Evolutionary conservation across 2,797 vertebrate species (phyloP).

Genomic region (Taeniopygia guttata): DNA sequence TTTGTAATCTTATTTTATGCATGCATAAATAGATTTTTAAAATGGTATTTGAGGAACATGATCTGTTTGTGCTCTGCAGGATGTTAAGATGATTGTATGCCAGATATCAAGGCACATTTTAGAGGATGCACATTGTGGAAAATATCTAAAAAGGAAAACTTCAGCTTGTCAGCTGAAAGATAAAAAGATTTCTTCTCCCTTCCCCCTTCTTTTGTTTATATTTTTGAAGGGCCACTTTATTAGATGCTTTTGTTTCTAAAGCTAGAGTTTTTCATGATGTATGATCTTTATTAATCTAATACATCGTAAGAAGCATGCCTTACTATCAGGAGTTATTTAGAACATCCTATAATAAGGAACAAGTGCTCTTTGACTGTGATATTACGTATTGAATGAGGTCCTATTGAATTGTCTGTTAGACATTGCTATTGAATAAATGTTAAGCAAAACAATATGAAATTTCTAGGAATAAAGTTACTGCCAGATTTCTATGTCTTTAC

Average conservation of each 20-base stretch:
- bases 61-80: not conserved
- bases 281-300: not conserved
- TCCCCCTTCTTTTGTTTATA: not conserved
- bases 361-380: not conserved
- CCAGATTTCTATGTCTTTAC: not conserved
- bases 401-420: not conserved
- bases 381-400: not conserved
- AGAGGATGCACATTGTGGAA: constrained; percentile 29
- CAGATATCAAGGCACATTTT: not conserved
- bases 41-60: not conserved
- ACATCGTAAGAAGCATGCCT: not conserved
- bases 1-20: not conserved
- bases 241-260: not conserved
- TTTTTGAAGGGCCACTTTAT: not conserved
- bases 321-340: not conserved
- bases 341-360: not conserved
- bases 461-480: not conserved
- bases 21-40: not conserved
- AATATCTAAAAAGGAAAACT: constrained; percentile 13
- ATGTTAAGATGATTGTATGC: not conserved
- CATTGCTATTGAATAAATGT: not conserved
- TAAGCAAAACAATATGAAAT: not conserved
- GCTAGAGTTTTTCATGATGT: not conserved
- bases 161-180: not conserved
- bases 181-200: not conserved